Evolutionary conservation across 1,140 invertebrate species (phyloP).

Genomic region (Aphidius ervi): DNA sequence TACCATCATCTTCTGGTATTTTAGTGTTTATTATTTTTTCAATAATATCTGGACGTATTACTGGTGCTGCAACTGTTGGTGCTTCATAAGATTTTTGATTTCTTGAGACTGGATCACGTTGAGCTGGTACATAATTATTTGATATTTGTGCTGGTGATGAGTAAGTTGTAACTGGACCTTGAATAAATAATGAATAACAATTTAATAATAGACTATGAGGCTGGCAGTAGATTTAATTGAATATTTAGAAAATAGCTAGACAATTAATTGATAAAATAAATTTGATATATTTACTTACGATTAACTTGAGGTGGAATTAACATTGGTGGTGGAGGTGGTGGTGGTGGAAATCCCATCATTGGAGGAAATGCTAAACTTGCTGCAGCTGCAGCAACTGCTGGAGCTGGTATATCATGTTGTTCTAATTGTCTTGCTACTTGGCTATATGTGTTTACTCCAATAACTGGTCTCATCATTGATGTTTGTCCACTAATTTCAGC

Average conservation of each 20-base stretch:
- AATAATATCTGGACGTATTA: constrained; percentile 49
- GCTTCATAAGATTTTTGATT: constrained; percentile 43
- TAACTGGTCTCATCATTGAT: constrained; percentile 58
- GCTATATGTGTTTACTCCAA: constrained; percentile 64
- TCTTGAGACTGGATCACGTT: constrained; percentile 45
- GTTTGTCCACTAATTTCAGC: constrained; percentile 74
- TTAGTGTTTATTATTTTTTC: constrained; percentile 59
- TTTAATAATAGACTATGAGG: not conserved
- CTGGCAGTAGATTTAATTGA: constrained; percentile 8
- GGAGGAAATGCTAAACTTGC: constrained; percentile 39
- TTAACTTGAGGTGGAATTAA: constrained; percentile 60
- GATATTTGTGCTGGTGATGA: constrained; percentile 48
- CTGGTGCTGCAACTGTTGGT: constrained; percentile 32
- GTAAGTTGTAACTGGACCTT: constrained; percentile 46
- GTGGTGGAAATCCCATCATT: constrained; percentile 46
- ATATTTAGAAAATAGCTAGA: constrained; percentile 17
- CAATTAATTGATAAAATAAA: constrained; percentile 17
- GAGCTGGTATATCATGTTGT: constrained; percentile 51
- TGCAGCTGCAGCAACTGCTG: constrained; percentile 42
- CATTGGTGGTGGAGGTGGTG: constrained; percentile 57
- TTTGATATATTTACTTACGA: constrained; percentile 34
- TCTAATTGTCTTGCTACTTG: constrained; percentile 64
- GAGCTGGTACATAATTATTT: constrained; percentile 42
- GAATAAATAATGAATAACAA: constrained; percentile 29
- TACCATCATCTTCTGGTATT: constrained; percentile 62